These are phyloP conservation scores for Megalurothrips usitatus DNA, from an alignment of 2,888 invertebrate species.

Conservation along the genomic window DNA sequence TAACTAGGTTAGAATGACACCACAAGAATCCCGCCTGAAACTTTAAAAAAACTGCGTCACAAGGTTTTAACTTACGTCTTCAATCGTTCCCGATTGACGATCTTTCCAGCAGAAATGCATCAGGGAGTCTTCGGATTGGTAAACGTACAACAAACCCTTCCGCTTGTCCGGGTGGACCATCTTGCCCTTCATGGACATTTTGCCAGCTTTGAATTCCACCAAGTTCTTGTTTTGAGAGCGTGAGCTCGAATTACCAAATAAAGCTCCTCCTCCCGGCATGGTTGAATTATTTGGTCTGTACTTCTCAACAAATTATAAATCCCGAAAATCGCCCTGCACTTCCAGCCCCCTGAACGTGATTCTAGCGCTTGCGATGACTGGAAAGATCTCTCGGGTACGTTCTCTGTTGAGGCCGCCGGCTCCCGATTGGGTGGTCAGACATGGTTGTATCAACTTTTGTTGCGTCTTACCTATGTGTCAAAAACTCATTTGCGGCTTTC, in stretches of 20 bases:
- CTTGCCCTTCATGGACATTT: constrained; percentile 90
- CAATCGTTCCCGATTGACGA: constrained; percentile 82
- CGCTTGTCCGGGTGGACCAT: constrained; percentile 92
- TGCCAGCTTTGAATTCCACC: constrained; percentile 93
- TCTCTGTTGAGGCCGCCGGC: no score
- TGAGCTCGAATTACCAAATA: constrained; percentile 70
- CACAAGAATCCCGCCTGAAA: background rate
- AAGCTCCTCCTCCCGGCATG: constrained; percentile 63
- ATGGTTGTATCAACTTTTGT: no score
- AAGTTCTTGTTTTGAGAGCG: constrained; percentile 82
- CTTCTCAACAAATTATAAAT: background rate
- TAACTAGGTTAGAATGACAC: background rate
- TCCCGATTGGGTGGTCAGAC: no score
- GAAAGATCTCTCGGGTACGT: no score
- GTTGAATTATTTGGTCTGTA: constrained; percentile 33
- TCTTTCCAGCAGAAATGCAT: constrained; percentile 99
- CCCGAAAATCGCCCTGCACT: no score
- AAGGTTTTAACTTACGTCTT: constrained; percentile 62
- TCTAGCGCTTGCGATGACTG: no score
- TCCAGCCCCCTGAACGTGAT: no score
- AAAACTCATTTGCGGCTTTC: no score
- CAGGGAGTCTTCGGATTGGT: constrained; percentile 93
- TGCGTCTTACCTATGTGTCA: no score
- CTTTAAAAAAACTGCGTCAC: background rate
- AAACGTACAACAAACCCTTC: constrained; percentile 90